Conservation (phyloP, 2,888 invertebrate genomes). For the Mesopsocus fuscifrons region DNA sequence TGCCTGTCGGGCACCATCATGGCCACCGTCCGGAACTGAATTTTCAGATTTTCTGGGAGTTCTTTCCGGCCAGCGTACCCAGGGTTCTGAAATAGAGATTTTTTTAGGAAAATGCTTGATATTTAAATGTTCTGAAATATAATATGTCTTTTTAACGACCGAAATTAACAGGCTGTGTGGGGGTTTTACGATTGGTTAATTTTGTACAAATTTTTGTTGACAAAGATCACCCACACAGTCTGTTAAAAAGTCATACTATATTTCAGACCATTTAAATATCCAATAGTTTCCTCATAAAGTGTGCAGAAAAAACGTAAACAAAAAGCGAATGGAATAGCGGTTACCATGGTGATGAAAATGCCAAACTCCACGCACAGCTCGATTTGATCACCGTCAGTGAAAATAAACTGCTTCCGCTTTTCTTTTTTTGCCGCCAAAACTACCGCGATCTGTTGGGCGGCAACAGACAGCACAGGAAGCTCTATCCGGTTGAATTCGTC, state of each 20-base stretch:
- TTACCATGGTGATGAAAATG: slow-evolving; percentile 92
- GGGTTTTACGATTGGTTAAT: no score
- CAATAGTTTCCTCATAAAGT: no score
- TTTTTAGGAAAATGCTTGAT: no score
- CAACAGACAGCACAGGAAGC: slow-evolving; percentile 81
- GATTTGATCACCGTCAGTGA: slow-evolving; percentile 85
- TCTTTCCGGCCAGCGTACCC: slow-evolving; percentile 95
- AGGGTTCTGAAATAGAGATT: slow-evolving; percentile 55
- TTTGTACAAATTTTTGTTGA: background rate
- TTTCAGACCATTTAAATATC: no score
- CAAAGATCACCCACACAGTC: background rate
- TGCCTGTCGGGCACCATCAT: slow-evolving; percentile 99
- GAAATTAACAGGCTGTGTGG: no score
- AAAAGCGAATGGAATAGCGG: background rate
- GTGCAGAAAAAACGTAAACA: no score
- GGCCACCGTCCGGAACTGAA: slow-evolving; percentile 92
- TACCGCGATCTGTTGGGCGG: slow-evolving; percentile 91
- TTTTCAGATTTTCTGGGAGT: slow-evolving; percentile 90
- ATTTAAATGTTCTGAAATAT: no score
- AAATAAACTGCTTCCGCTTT: slow-evolving; percentile 73
- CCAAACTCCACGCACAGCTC: slow-evolving; percentile 92
- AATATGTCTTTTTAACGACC: no score
- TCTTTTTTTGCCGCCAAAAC: slow-evolving; percentile 86
- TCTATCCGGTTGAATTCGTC: slow-evolving; percentile 95
- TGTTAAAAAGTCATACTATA: no score